Evolutionary conservation across 1,140 invertebrate genomes (phyloP).

Genomic region (Lucilia sericata): DNA sequence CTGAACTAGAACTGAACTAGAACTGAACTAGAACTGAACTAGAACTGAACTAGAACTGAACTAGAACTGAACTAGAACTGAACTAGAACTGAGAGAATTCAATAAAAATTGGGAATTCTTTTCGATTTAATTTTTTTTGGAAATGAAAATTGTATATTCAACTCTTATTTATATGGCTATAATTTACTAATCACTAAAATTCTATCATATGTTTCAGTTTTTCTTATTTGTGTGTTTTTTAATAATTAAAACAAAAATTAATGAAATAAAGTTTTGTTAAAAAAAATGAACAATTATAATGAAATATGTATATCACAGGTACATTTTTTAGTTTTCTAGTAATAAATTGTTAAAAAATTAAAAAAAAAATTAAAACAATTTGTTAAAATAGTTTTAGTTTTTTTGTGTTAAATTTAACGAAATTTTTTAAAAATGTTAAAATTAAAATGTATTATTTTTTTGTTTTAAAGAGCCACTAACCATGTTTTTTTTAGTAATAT

Average conservation of each 20-base stretch:
- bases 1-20: no score
- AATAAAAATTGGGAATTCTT: no score
- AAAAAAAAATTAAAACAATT: not conserved
- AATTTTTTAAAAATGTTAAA: not conserved
- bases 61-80: no score
- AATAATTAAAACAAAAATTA: not conserved
- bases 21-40: no score
- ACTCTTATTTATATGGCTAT: not conserved
- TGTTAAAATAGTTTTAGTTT: not conserved
- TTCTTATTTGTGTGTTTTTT: not conserved
- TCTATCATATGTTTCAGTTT: slow-evolving; percentile 1
- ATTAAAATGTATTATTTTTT: slow-evolving; percentile 8
- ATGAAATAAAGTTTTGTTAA: not conserved
- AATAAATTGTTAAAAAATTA: slow-evolving; percentile 17
- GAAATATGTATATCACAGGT: slow-evolving; percentile 44
- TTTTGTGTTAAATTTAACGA: not conserved
- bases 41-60: no score
- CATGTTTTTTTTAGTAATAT: not conserved
- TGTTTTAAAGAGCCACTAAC: slow-evolving; percentile 36
- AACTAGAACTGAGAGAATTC: no score
- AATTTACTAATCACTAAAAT: slow-evolving; percentile 22
- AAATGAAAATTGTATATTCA: not conserved
- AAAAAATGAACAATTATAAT: slow-evolving; percentile 31
- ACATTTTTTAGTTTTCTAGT: slow-evolving; percentile 44
- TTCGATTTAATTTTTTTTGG: no score